Evolutionary conservation across 2,113 vertebrate species (phyloP).

Genomic region (Solea solea): DNA sequence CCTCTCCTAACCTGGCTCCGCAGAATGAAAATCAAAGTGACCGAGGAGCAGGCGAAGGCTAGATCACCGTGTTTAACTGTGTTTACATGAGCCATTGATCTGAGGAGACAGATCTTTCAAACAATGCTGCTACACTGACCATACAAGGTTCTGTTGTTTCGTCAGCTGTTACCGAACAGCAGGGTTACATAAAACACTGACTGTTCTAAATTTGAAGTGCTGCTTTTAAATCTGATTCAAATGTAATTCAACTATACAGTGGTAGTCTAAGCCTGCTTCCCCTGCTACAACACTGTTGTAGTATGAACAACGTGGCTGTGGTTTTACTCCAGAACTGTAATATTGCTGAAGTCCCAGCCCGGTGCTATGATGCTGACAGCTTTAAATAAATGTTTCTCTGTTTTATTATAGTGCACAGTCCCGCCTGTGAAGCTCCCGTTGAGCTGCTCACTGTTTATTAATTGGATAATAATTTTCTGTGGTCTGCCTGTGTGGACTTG

Average conservation of each 20-base stretch:
- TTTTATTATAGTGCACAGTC: neutral
- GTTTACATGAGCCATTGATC: conserved; percentile 73
- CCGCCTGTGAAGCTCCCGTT: conserved; percentile 33
- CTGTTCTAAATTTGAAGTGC: conserved; percentile 14
- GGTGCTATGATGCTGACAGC: conserved; percentile 7
- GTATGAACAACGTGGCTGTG: neutral
- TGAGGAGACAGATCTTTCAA: conserved; percentile 71
- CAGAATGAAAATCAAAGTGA: conserved; percentile 37
- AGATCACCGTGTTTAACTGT: conserved; percentile 70
- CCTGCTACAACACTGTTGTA: neutral
- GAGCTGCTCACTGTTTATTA: conserved; percentile 39
- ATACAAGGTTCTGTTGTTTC: conserved; percentile 77
- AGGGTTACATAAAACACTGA: conserved; percentile 24
- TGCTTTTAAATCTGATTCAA: conserved; percentile 14
- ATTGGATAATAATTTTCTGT: conserved; percentile 55
- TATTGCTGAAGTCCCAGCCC: neutral
- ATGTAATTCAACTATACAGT: neutral
- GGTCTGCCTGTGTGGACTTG: conserved; percentile 36
- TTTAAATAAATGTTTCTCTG: neutral
- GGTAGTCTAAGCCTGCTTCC: neutral
- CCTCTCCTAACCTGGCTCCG: conserved; percentile 20
- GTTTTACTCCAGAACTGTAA: conserved; percentile 5
- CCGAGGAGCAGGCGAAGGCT: conserved; percentile 42
- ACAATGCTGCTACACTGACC: conserved; percentile 68
- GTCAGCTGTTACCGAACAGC: conserved; percentile 40